Evolutionary conservation across 2,888 invertebrate species (phyloP).

Genomic region (Scaptomyza caliginosa): DNA sequence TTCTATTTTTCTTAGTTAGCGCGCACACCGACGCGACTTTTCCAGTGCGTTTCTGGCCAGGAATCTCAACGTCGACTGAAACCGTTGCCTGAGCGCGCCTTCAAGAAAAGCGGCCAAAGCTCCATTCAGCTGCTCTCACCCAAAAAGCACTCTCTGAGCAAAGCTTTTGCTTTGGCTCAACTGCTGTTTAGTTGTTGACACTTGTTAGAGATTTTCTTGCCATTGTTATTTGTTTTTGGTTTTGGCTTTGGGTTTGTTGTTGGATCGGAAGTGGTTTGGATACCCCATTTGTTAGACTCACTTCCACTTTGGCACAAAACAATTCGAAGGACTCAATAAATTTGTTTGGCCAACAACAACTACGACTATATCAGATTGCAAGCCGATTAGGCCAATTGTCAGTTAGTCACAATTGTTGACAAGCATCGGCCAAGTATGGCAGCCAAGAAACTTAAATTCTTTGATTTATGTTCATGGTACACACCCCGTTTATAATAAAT

Average conservation of each 20-base stretch:
- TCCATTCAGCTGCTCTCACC: conserved; percentile 13
- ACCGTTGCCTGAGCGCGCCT: conserved; percentile 44
- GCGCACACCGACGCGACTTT: conserved; percentile 40
- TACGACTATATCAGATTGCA: conserved; percentile 46
- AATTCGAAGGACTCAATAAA: conserved; percentile 57
- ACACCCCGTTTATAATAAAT: not conserved
- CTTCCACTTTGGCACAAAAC: conserved; percentile 9
- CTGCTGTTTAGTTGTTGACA: conserved; percentile 44
- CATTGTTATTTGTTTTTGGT: conserved; percentile 37
- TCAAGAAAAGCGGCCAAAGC: conserved; percentile 29
- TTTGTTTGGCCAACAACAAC: conserved; percentile 39
- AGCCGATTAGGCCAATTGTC: conserved; percentile 45
- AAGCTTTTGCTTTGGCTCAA: conserved; percentile 35
- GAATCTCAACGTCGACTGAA: conserved; percentile 64
- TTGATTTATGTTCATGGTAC: not conserved
- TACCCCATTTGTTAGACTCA: conserved; percentile 10
- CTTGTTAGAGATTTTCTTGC: conserved; percentile 70
- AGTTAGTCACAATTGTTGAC: not conserved
- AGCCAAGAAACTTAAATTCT: not conserved
- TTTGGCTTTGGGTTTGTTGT: conserved; percentile 43
- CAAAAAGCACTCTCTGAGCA: conserved; percentile 25
- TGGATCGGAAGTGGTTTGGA: conserved; percentile 33
- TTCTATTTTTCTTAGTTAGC: not conserved
- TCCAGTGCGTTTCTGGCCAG: conserved; percentile 59
- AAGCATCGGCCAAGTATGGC: not conserved